Percentiles rank a stretch among this genome's conserved stretches.
phyloP scores from a whole-genome alignment of 2,797 vertebrate species.

The Glyptemys insculpta region DNA sequence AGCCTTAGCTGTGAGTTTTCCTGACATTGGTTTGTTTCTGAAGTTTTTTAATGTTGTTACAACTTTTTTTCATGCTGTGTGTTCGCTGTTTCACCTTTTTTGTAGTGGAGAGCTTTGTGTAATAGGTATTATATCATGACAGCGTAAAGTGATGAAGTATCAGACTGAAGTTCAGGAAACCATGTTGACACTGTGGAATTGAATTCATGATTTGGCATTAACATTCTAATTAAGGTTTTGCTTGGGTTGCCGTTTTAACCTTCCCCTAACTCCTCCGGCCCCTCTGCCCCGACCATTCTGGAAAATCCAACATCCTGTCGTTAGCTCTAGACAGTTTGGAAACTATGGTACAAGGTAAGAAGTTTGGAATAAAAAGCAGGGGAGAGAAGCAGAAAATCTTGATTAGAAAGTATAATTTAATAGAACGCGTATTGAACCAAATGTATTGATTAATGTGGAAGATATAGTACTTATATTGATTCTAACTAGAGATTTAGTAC shows the following conservation, averaged over 20 bases:
- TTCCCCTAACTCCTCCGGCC: background rate
- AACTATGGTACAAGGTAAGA: conserved; percentile 70
- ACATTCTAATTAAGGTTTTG: conserved; percentile 35
- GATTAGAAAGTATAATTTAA: conserved; percentile 92
- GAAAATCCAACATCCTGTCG: conserved; percentile 48
- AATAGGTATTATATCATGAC: conserved; percentile 9
- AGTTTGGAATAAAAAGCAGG: conserved; percentile 73
- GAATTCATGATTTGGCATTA: conserved; percentile 13
- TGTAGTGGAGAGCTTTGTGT: background rate
- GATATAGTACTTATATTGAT: conserved; percentile 88
- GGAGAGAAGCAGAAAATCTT: conserved; percentile 84
- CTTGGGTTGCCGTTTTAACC: conserved; percentile 9
- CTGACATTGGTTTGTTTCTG: background rate
- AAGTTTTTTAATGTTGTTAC: background rate
- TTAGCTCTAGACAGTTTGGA: conserved; percentile 61
- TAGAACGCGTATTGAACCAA: conserved; percentile 86
- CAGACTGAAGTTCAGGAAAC: conserved; percentile 24
- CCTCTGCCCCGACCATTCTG: background rate
- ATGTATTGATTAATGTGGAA: conserved; percentile 89
- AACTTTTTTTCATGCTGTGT: background rate
- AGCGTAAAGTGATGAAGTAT: conserved; percentile 29
- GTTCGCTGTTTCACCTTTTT: background rate
- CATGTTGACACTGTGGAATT: conserved; percentile 4
- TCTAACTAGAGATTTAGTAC: conserved; percentile 86
- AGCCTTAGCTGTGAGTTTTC: background rate